Evolutionary conservation across 2,888 invertebrate species (phyloP), one percentile per base, ranked within the genome.

Genomic region (Spodoptera exigua): DNA sequence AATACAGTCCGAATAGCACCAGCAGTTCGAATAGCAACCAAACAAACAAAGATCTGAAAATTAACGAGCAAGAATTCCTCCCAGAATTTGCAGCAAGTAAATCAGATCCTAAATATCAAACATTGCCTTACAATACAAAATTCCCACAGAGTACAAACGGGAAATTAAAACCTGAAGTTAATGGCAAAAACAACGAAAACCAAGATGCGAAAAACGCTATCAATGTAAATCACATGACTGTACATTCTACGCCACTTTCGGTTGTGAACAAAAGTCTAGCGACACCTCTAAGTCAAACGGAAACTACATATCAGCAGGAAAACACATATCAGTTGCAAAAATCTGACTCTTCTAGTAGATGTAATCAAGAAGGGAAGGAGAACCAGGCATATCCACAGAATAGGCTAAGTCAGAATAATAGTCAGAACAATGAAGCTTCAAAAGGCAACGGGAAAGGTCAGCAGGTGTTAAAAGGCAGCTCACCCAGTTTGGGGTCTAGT

Each of bases 41-140:
- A 88, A 90, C 89, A 35, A 89, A 90, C 13, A 94, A 93, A 83
- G 94, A 93, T 72, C 79, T 90, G 43, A 94, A 93, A 85, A 91
- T 92, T 76, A 95, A 91, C 74, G 95, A 93, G 79, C 94, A 94
- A 79, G 95, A 95, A 79, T 94, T 94, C 72, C 89, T 95, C 16
- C 95, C 96, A 56, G 96, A 97, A 82, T 97, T 97, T 84, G 95
- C 96, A 62, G 96, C 97, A 21, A 97, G 96, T 82, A 98, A 98
- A 88, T 97, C 96, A 56, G 98, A 98, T 89, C 98, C 97, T 40
- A 99, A 98, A 91, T 98, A 97, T 94, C 98, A 98, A 94, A 98
- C 98, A 27, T 94, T 98, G 90, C 98, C 98, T 78, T 97, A 98
- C 92, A 98, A 96, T 86, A 97, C 97, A 36, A 98, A 98, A 90